phyloP scores from a whole-genome alignment of 2,888 invertebrate genomes.

The Eilema caniola region DNA sequence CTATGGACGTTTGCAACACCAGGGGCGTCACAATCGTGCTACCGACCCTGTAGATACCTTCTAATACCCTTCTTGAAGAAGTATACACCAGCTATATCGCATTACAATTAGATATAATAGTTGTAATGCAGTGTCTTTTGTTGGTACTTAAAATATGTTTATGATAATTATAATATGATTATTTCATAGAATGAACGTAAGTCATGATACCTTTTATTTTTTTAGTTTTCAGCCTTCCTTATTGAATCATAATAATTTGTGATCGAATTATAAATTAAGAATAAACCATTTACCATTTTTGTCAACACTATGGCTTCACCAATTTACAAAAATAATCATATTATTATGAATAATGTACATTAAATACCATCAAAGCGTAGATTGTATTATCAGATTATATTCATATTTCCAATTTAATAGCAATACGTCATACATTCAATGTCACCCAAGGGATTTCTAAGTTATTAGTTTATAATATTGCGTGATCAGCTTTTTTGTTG shows the following conservation, averaged over 20 bases:
- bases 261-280: not conserved
- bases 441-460: not conserved
- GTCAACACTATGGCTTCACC: not conserved
- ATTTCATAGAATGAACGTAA: too few relatives aligned
- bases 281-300: not conserved
- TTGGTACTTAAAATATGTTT: too few relatives aligned
- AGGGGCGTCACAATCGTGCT: too few relatives aligned
- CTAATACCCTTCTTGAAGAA: too few relatives aligned
- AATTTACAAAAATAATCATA: not conserved
- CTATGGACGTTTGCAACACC: too few relatives aligned
- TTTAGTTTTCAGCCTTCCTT: too few relatives aligned
- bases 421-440: constrained; percentile 5
- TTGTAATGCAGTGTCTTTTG: too few relatives aligned
- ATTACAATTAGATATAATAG: too few relatives aligned
- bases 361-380: not conserved
- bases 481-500: constrained; percentile 1
- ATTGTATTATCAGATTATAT: constrained; percentile 11
- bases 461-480: not conserved
- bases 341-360: not conserved
- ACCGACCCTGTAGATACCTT: too few relatives aligned
- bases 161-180: too few relatives aligned
- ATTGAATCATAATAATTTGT: not conserved
- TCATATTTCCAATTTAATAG: constrained; percentile 9
- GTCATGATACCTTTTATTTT: too few relatives aligned
- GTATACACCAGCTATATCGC: too few relatives aligned